Evolutionary conservation across 2,113 vertebrate species (phyloP), one percentile per base, ranked within the genome.

Genomic region (Calyptomena viridis): DNA sequence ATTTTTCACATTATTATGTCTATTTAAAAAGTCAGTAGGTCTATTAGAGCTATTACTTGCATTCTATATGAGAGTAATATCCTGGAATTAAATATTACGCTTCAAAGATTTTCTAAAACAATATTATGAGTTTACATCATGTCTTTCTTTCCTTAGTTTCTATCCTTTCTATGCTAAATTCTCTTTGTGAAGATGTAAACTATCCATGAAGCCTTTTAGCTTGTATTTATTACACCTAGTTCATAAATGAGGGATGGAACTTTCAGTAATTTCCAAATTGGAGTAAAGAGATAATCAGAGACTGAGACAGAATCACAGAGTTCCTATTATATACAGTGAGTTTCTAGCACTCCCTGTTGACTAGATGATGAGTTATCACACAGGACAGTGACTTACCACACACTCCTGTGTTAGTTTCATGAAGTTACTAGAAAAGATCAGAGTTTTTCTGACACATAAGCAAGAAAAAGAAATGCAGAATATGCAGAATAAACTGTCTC

Each of bases 401-500:
- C 6, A 28, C 11, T 42, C 8, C 7, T 66, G 15, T 75, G 63
- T 75, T 68, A 73, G 13, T 19, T 52, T 78, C 35, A 15, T 44
- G 24, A 14, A 93, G 19, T 60, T 87, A 71, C 25, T 94, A 82
- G 69, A 87, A 89, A 22, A 73, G 86, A 90, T 25, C 22, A 25
- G 14, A 72, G 11, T 33, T 73, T 94, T 94, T 93, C 46, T 91
- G 58, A 92, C 35, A 75, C 19, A 23, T 42, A 60, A 84, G 50
- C 25, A 62, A 67, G 68, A 78, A 74, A 94, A 76, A 85, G 8
- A 78, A 78, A 75, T 33, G 17, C n/a, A 10, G 8, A 76, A 76
- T 79, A 75, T 73, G n/a, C 66, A 85, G 78, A 84, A 91, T 87
- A 82, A 93, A 47, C 40, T 58, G 37, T 91, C 62, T 94, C 87